Percentiles rank a stretch among this genome's conserved stretches.
Conservation (phyloP, 92 coral and sea anemone genomes). For the Bergia sp. region DNA sequence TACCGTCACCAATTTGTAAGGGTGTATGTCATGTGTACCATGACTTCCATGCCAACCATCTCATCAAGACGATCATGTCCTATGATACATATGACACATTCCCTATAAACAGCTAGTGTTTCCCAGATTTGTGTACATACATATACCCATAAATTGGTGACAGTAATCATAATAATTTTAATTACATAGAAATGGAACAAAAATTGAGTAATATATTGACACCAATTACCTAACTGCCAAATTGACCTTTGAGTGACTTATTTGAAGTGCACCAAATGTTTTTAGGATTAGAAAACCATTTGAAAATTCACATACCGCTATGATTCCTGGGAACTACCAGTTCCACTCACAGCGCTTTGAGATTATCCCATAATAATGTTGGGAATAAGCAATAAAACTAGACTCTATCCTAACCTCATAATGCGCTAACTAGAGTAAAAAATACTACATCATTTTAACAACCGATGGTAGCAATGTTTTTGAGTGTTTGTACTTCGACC, state of each 20-base stretch:
- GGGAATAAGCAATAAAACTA: slow-evolving; percentile 1
- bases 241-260: neutral
- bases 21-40: too few relatives aligned
- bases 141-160: neutral
- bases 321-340: neutral
- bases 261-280: slow-evolving; percentile 10
- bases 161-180: neutral
- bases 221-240: neutral
- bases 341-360: neutral
- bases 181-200: neutral
- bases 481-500: neutral
- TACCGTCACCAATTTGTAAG: too few relatives aligned
- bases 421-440: neutral
- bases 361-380: neutral
- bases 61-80: too few relatives aligned
- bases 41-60: too few relatives aligned
- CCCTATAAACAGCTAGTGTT: too few relatives aligned
- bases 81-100: too few relatives aligned
- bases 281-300: neutral
- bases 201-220: neutral
- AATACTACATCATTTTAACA: neutral
- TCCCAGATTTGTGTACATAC: too few relatives aligned
- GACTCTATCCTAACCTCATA: slow-evolving; percentile 9
- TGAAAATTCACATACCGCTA: too few relatives aligned
- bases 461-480: neutral